These are phyloP conservation scores for Noturus placidus DNA, from an alignment of 2,113 vertebrate species.

Conservation along the genomic window DNA sequence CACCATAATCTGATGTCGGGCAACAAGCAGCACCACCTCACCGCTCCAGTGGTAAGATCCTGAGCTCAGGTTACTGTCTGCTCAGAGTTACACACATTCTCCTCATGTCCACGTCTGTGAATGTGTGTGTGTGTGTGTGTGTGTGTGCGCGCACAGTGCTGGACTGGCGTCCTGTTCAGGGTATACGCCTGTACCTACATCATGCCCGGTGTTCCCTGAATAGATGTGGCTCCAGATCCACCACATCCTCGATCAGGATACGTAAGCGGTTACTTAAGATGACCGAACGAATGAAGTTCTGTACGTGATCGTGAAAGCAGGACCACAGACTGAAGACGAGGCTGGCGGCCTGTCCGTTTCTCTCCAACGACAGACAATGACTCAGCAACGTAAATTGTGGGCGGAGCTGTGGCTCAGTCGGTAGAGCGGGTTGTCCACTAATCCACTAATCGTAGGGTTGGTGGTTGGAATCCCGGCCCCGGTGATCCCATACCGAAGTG, in stretches of 20 bases:
- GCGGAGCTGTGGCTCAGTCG: too few species aligned
- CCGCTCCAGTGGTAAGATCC: not conserved
- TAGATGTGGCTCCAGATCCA: not conserved
- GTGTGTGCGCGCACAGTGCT: not conserved
- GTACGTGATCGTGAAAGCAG: not conserved
- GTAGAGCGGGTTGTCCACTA: too few species aligned
- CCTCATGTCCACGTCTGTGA: not conserved
- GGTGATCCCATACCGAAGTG: too few species aligned
- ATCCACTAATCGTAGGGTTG: too few species aligned
- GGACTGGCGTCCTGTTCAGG: not conserved
- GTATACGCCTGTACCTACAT: not conserved
- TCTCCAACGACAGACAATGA: not conserved
- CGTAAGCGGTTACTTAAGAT: not conserved
- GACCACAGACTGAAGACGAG: not conserved
- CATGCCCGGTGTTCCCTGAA: not conserved
- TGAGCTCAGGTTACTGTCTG: constrained; percentile 1
- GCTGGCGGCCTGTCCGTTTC: not conserved
- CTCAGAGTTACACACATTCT: not conserved
- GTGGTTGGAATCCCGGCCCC: too few species aligned
- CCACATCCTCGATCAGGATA: not conserved
- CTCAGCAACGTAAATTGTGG: too few species aligned
- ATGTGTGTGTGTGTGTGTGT: not conserved
- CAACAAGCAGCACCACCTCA: not conserved
- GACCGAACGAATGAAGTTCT: not conserved
- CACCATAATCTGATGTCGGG: not conserved